A percentile compares a stretch with the other conserved stretches of the same genome.
Conservation (phyloP, 2,113 vertebrate genomes). For the Phocoena phocoena region DNA sequence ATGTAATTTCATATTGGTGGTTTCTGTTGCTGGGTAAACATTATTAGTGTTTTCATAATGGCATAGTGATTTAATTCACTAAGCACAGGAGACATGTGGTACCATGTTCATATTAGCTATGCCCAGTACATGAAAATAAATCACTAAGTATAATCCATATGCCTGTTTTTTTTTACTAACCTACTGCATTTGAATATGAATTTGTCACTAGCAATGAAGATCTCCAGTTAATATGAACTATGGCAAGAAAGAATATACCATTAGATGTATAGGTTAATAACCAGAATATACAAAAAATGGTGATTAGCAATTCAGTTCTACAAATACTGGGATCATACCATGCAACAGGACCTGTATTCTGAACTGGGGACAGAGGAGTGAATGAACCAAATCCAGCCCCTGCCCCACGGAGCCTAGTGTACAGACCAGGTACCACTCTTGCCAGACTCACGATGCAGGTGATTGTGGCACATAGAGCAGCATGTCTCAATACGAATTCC, state of each 20-base stretch:
- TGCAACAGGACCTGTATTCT: neutral
- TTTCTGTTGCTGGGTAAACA: slow-evolving; percentile 62
- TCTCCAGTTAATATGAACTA: neutral
- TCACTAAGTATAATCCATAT: neutral
- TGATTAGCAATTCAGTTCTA: neutral
- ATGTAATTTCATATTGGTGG: slow-evolving; percentile 57
- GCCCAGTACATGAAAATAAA: neutral
- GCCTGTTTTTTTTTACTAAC: neutral
- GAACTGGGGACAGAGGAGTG: neutral
- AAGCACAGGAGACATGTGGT: neutral
- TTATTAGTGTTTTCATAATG: slow-evolving; percentile 60
- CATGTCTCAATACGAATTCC: neutral
- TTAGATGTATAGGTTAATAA: neutral
- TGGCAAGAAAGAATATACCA: neutral
- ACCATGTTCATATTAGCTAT: slow-evolving; percentile 37
- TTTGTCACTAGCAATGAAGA: neutral
- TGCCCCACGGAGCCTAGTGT: neutral
- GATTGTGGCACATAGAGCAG: neutral
- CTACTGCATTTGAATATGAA: neutral
- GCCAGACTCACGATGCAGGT: neutral
- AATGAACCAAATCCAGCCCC: neutral
- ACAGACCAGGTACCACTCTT: neutral
- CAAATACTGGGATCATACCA: neutral
- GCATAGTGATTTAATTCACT: slow-evolving; percentile 29
- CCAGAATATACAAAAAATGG: neutral